Base-by-base conservation (phyloP, 2,888 invertebrate genomes). In the Drosophila aldrichi region DNA sequence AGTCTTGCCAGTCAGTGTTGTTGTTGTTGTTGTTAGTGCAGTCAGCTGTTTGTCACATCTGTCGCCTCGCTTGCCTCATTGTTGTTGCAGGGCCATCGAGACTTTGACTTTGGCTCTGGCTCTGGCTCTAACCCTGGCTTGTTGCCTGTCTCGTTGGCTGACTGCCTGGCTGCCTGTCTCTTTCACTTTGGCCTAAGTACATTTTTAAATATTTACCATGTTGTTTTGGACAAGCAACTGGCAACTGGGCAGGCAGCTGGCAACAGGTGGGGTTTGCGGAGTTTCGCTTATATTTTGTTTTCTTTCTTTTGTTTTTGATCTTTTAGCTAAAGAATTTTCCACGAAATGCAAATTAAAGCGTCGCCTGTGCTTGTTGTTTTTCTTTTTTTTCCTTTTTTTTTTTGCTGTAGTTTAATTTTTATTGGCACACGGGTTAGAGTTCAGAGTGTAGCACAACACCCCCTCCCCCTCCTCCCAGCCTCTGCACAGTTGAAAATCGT, bases 321-420 rank as follows among this genome's bases (percentile, higher is more conserved):
- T 69, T 81, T 79, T 62, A 54, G 70, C 52, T 72, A 63, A 70
- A 81, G 83, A 91, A 90, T 90, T 90, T 88, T 89, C 82, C 90
- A 91, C 91, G 91, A 91, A 90, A 85, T 88, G 89, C 85, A 91
- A 89, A 91, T 91, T 91, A 89, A 91, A 91, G 83, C 85, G 81
- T 77, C 77, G 77, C 63, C 40, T 32, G 55, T n/a, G 29, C 29
- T 48, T 48, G 48, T 48, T 25, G 25, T 25, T 22, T 2, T 22
- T 22, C 2, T 22, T 25, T 4, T 25, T 25, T 48, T 48, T 48
- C 68, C 38, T 41, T 62, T 60, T 58, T 20, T n/a, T n/a, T n/a
- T n/a, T n/a, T 12, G 14, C 22, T 22, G 54, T n/a, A 52, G 48
- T 77, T 71, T 64, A 36, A 55, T 44, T 51, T 70, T 60, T 48